Evolutionary conservation across 2,888 invertebrate genomes (phyloP).

Genomic region (Meganola albula): DNA sequence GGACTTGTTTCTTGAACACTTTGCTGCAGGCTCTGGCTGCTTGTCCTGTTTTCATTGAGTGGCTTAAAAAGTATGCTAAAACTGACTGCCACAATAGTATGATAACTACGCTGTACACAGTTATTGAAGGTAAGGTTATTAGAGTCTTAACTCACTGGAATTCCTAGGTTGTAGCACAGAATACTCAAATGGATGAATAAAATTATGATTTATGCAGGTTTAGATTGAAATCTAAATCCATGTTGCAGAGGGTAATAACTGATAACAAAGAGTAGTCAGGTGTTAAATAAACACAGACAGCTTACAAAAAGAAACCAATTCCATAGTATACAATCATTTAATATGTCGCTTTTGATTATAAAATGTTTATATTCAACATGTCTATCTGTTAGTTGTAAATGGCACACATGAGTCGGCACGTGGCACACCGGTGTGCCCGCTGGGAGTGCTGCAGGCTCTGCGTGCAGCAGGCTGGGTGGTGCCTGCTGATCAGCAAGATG

Average conservation of each 20-base stretch:
- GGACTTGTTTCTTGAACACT: slow-evolving; percentile 95
- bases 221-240: too few species aligned
- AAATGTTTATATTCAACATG: not conserved
- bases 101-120: slow-evolving; percentile 84
- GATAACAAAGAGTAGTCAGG: too few species aligned
- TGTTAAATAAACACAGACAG: too few species aligned
- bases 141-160: too few species aligned
- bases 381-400: slow-evolving; percentile 77
- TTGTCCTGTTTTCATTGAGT: slow-evolving; percentile 88
- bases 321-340: too few species aligned
- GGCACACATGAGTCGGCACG: slow-evolving; percentile 83
- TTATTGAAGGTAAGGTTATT: slow-evolving; percentile 83
- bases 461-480: slow-evolving; percentile 90
- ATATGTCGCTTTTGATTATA: too few species aligned
- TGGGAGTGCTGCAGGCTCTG: slow-evolving; percentile 84
- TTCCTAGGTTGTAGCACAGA: too few species aligned
- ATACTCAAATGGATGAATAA: too few species aligned
- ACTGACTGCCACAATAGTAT: slow-evolving; percentile 82
- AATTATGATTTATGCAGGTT: too few species aligned
- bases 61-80: slow-evolving; percentile 84
- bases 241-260: too few species aligned
- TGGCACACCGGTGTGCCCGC: slow-evolving; percentile 73
- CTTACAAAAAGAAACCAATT: too few species aligned
- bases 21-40: slow-evolving; percentile 93
- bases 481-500: slow-evolving; percentile 94